A percentile compares a stretch with the other conserved stretches of the same genome.
Conservation (phyloP, 1,140 invertebrate species). For the Atta texana region DNA sequence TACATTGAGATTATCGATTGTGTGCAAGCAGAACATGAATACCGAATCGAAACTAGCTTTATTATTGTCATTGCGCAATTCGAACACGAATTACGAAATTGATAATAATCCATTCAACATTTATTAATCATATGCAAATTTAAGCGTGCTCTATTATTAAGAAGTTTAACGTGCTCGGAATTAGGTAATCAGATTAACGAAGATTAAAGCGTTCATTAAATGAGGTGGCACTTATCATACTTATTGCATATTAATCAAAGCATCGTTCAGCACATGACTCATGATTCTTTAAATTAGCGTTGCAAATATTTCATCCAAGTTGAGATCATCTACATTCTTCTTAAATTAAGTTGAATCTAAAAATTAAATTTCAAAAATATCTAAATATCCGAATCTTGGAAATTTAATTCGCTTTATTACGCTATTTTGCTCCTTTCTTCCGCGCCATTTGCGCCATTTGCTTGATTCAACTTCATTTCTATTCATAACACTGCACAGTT, state of each 20-base stretch:
- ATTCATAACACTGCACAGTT: background rate
- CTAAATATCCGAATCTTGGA: background rate
- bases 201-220: slow-evolving; percentile 43
- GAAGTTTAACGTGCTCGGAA: slow-evolving; percentile 16
- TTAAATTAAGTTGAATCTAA: background rate
- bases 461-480: background rate
- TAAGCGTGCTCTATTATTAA: slow-evolving; percentile 10
- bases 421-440: background rate
- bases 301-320: background rate
- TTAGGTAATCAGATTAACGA: slow-evolving; percentile 39
- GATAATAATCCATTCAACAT: slow-evolving; percentile 46
- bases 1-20: slow-evolving; percentile 48
- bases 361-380: background rate
- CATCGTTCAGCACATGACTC: background rate
- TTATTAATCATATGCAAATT: slow-evolving; percentile 27
- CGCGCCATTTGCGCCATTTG: background rate
- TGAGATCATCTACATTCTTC: background rate
- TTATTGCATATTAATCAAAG: slow-evolving; percentile 24
- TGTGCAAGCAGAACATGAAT: slow-evolving; percentile 61
- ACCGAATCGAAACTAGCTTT: slow-evolving; percentile 58
- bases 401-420: slow-evolving; percentile 10
- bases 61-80: slow-evolving; percentile 52
- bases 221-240: slow-evolving; percentile 7
- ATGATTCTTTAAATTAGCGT: background rate
- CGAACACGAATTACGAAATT: slow-evolving; percentile 25